Evolutionary conservation across 2,888 invertebrate species (phyloP).

Genomic region (Tupiocoris notatus): DNA sequence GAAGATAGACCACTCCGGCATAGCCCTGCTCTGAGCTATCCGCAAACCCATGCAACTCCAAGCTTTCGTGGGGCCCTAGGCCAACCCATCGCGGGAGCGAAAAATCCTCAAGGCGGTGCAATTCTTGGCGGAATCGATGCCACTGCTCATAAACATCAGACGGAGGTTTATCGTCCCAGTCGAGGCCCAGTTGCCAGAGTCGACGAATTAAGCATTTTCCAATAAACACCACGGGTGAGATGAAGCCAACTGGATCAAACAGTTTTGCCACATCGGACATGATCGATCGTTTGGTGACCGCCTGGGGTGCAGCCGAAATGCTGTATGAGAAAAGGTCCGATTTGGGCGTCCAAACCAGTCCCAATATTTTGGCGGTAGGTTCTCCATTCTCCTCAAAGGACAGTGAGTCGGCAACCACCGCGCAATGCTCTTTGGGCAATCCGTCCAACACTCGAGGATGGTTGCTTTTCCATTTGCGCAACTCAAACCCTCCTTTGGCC

Average conservation of each 20-base stretch:
- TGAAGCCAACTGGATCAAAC: slow-evolving; percentile 15
- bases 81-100: neutral
- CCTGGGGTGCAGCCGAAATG: neutral
- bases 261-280: slow-evolving; percentile 1
- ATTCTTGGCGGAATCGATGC: neutral
- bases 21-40: slow-evolving; percentile 39
- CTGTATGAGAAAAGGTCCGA: slow-evolving; percentile 11
- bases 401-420: neutral
- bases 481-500: neutral
- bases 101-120: neutral
- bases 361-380: slow-evolving; percentile 6
- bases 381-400: neutral
- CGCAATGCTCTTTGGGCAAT: slow-evolving; percentile 8
- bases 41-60: slow-evolving; percentile 40
- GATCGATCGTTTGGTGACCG: slow-evolving; percentile 5
- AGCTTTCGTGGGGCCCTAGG: neutral
- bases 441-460: neutral
- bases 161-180: slow-evolving; percentile 8
- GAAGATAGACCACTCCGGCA: no score
- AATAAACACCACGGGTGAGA: slow-evolving; percentile 1
- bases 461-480: slow-evolving; percentile 11
- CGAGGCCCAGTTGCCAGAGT: neutral
- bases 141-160: neutral
- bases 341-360: slow-evolving; percentile 12
- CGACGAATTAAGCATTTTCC: slow-evolving; percentile 6